Evolutionary conservation across 2,888 invertebrate genomes (phyloP).

Genomic region (Amblyjoppa proteus): DNA sequence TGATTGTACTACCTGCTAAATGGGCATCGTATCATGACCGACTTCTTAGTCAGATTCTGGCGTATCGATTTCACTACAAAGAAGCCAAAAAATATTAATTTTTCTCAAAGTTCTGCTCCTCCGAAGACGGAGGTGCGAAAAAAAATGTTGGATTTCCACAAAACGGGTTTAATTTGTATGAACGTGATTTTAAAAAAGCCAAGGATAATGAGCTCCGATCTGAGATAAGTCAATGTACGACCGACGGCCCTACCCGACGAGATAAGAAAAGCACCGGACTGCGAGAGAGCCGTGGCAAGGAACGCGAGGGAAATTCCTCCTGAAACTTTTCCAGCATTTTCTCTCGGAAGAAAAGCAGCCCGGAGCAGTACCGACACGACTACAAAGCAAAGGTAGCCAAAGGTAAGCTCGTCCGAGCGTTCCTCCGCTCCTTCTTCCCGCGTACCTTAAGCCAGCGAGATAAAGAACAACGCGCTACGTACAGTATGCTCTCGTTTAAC

Average conservation of each 20-base stretch:
- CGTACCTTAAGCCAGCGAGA: not conserved
- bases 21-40: not conserved
- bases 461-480: constrained; percentile 34
- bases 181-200: not conserved
- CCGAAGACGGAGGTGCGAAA: not conserved
- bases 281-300: not conserved
- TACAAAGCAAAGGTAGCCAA: constrained; percentile 26
- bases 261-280: not conserved
- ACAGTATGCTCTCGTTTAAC: constrained; percentile 37
- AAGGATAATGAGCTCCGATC: not conserved
- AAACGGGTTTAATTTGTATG: not conserved
- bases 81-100: too few relatives aligned
- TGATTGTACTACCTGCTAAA: not conserved
- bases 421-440: constrained; percentile 3
- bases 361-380: not conserved
- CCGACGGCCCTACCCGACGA: not conserved
- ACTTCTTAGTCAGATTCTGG: not conserved
- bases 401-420: constrained; percentile 41
- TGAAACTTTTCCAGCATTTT: constrained; percentile 3
- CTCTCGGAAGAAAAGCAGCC: not conserved
- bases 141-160: not conserved
- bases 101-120: not conserved
- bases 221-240: not conserved
- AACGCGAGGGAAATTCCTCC: not conserved
- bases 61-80: too few relatives aligned